Conservation (phyloP, 2,888 invertebrate genomes). For the Cheilosia urbana region DNA sequence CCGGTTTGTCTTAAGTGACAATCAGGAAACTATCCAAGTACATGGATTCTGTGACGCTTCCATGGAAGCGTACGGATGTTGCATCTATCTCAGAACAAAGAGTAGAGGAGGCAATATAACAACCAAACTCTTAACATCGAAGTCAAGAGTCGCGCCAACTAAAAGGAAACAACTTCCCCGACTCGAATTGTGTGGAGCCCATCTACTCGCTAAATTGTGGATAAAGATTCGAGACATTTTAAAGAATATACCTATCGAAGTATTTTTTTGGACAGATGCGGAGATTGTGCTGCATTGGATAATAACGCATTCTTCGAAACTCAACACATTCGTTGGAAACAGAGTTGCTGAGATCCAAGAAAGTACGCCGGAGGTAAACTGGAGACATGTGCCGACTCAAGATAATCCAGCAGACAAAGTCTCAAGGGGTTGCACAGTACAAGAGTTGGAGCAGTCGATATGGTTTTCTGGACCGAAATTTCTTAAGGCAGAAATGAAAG, state of each 20-base stretch:
- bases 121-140: no score
- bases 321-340: slow-evolving; percentile 76
- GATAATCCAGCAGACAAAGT: slow-evolving; percentile 75
- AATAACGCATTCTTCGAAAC: slow-evolving; percentile 26
- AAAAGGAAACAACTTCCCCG: neutral
- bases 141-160: neutral
- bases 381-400: slow-evolving; percentile 76
- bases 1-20: neutral
- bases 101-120: neutral
- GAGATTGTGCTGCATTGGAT: slow-evolving; percentile 65
- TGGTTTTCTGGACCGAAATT: neutral
- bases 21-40: neutral
- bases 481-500: neutral
- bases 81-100: neutral
- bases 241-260: neutral
- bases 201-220: neutral
- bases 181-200: no score
- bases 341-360: neutral
- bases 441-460: neutral
- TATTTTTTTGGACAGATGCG: slow-evolving; percentile 73
- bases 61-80: slow-evolving; percentile 17
- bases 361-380: neutral
- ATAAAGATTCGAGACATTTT: no score
- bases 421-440: slow-evolving; percentile 75
- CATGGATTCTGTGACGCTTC: slow-evolving; percentile 42